Percentiles rank a stretch among this genome's conserved stretches.
These are phyloP conservation scores for Perognathus longimembris DNA, from an alignment of 2,113 vertebrate species.

Conservation along the genomic window DNA sequence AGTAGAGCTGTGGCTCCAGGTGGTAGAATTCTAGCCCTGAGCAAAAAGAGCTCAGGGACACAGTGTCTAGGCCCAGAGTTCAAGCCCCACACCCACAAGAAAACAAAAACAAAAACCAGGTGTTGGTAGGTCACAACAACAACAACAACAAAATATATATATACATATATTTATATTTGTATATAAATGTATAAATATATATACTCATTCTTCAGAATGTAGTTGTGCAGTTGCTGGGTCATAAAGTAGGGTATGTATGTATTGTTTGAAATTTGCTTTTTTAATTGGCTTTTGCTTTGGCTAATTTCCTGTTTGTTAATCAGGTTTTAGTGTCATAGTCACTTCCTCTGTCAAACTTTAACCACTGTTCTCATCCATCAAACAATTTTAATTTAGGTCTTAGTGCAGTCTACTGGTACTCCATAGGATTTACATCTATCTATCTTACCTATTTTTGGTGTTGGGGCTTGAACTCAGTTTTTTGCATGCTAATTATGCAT, in stretches of 20 bases:
- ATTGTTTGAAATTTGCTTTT: not conserved
- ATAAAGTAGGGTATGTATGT: not conserved
- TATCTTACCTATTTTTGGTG: not conserved
- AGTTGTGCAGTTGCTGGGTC: constrained; percentile 7
- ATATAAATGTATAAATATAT: too few relatives aligned
- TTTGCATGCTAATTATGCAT: too few relatives aligned
- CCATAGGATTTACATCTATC: not conserved
- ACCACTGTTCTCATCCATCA: not conserved
- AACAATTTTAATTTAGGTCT: not conserved
- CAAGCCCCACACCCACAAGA: too few relatives aligned
- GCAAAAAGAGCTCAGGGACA: too few relatives aligned
- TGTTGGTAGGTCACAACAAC: too few relatives aligned
- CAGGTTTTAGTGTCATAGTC: not conserved
- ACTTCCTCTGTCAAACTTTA: not conserved
- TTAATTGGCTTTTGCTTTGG: not conserved
- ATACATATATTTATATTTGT: too few relatives aligned
- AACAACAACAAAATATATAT: too few relatives aligned
- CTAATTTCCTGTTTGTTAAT: constrained; percentile 31
- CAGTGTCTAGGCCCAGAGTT: too few relatives aligned
- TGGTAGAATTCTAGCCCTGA: too few relatives aligned
- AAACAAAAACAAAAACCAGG: too few relatives aligned
- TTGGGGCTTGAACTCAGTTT: not conserved
- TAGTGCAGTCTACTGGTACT: not conserved
- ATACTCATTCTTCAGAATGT: not conserved
- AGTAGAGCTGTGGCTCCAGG: too few relatives aligned